These are phyloP conservation scores for Oncorhynchus masou DNA, from an alignment of 2,113 vertebrate genomes.

Conservation along the genomic window DNA sequence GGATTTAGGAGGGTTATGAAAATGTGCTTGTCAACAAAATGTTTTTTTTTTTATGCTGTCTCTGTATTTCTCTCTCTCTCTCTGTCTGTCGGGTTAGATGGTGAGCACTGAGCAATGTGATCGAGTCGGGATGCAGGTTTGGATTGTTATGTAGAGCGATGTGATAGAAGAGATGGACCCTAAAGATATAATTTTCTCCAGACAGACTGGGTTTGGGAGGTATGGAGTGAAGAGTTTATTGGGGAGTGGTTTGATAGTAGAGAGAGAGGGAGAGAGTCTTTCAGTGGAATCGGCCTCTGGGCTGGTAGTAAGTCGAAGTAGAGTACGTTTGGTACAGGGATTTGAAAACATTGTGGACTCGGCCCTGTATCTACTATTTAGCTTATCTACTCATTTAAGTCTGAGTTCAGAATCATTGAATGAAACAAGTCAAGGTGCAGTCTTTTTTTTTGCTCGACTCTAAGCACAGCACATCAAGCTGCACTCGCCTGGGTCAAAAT, in stretches of 20 bases:
- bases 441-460: no score
- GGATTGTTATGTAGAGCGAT: constrained; percentile 52
- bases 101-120: constrained; percentile 11
- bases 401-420: no score
- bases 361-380: no score
- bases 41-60: constrained; percentile 11
- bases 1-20: constrained; percentile 71
- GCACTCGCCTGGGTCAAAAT: no score
- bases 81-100: constrained; percentile 14
- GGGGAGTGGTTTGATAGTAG: constrained; percentile 5
- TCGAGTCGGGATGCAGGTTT: constrained; percentile 19
- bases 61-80: constrained; percentile 12
- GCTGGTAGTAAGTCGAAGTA: no score
- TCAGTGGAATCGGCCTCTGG: background rate
- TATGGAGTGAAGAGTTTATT: constrained; percentile 56
- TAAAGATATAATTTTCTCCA: constrained; percentile 64
- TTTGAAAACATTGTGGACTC: no score
- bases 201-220: constrained; percentile 44
- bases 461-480: no score
- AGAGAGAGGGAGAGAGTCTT: constrained; percentile 28
- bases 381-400: no score
- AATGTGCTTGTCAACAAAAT: constrained; percentile 66
- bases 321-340: background rate
- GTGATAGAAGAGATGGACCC: constrained; percentile 52
- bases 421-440: no score